Evolutionary conservation across 2,113 vertebrate species (phyloP), one percentile per base, ranked within the genome.

Genomic region (Grus americana): DNA sequence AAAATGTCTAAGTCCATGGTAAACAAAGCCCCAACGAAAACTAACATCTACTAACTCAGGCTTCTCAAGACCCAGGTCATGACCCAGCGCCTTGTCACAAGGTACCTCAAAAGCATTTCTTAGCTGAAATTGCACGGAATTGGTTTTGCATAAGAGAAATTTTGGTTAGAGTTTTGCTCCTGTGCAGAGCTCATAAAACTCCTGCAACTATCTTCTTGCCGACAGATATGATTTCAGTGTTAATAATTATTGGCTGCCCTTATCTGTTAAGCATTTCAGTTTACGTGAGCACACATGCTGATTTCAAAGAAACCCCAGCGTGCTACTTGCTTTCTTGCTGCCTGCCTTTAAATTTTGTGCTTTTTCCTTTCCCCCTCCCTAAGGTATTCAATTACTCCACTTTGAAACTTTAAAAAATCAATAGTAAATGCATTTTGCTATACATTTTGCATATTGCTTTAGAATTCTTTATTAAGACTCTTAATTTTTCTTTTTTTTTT

Each of bases 21-120:
- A 98, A 98, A 98, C 96, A 98, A 98, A 98, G 97, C 95, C 87
- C 96, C 94, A 93, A 97, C 34, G 97, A 97, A 97, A 98, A 97
- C 96, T 91, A 97, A 97, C 97, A 97, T 97, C 97, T 95, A 87
- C 93, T 93, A 96, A 98, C 97, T 97, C 86, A 79, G 94, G 91
- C 96, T 98, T 97, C 97, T 98, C 97, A 96, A 98, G 97, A 91
- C 96, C 91, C 40, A 92, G 97, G 96, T 97, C 97, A 4, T 93
- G 95, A 98, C 97, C 97, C 88, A 91, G 65, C 21, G 88, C 90
- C 92, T 87, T 42, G 86, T 97, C 97, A 94, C 94, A 94, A 96
- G 96, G 95, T 85, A 88, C 96, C 97, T 97, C 94, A 95, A 93
- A 97, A 97, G 81, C 85, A 91, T 86, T 95, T 89, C 91, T 94